Percentiles rank a stretch among this genome's conserved stretches.
These are phyloP conservation scores for Ophiodon elongatus DNA, from an alignment of 2,113 vertebrate genomes.

Conservation along the genomic window DNA sequence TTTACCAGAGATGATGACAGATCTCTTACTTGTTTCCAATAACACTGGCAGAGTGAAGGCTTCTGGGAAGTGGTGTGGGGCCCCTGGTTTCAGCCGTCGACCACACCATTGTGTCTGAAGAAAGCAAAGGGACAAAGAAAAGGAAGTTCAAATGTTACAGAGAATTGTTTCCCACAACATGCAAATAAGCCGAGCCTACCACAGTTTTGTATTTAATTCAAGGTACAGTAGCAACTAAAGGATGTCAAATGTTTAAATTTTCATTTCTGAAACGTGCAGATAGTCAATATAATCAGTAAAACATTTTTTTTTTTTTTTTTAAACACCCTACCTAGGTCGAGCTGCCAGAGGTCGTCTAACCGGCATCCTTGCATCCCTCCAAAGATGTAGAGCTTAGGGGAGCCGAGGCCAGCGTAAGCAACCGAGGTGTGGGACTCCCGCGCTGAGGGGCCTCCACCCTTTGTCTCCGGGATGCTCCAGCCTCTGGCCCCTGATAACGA, in stretches of 20 bases:
- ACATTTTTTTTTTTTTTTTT: too few relatives aligned
- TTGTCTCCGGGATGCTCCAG: constrained; percentile 93
- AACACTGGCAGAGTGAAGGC: constrained; percentile 94
- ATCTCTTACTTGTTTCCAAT: constrained; percentile 94
- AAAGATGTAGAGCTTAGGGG: constrained; percentile 93
- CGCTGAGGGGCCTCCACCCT: constrained; percentile 89
- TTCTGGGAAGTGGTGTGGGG: constrained; percentile 90
- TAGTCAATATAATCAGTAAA: not conserved
- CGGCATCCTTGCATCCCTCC: constrained; percentile 96
- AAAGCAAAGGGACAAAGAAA: constrained; percentile 49
- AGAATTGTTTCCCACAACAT: not conserved
- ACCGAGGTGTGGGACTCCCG: constrained; percentile 95
- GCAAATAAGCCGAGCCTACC: not conserved
- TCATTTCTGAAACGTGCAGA: not conserved
- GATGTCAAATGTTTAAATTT: not conserved
- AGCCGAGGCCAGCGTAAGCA: constrained; percentile 86
- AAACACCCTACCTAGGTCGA: constrained; percentile 90
- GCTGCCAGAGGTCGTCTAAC: constrained; percentile 94
- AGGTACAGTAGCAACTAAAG: not conserved
- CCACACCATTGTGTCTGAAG: constrained; percentile 95
- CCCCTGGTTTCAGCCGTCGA: constrained; percentile 91
- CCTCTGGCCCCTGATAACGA: constrained; percentile 91
- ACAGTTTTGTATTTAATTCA: not conserved
- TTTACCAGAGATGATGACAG: not conserved
- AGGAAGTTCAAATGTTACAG: not conserved